Evolutionary conservation across 2,797 vertebrate genomes (phyloP).

Genomic region (Diglossa cyanea): DNA sequence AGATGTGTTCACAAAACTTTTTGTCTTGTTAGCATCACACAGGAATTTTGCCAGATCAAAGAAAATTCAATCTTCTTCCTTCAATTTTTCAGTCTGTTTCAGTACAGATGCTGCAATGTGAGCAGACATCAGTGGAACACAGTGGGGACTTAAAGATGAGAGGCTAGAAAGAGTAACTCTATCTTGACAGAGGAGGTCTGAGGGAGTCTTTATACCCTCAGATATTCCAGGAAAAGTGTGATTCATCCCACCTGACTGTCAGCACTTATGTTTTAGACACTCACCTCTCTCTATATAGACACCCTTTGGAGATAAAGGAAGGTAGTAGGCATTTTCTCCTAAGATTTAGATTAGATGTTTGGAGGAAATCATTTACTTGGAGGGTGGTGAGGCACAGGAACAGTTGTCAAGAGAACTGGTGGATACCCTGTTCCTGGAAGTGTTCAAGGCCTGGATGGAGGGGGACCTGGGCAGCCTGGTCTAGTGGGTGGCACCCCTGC

Average conservation of each 20-base stretch:
- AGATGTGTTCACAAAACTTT: neutral
- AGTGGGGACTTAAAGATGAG: neutral
- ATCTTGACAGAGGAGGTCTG: neutral
- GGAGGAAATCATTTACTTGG: neutral
- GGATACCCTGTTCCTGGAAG: neutral
- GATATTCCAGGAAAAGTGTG: neutral
- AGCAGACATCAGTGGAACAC: neutral
- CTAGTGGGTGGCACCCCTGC: neutral
- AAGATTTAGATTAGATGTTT: neutral
- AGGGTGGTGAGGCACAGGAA: neutral
- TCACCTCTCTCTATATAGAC: neutral
- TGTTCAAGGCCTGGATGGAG: neutral
- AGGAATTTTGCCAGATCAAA: constrained; percentile 24
- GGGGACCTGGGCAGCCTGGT: neutral
- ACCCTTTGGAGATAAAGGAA: neutral
- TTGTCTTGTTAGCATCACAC: neutral
- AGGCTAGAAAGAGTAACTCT: neutral
- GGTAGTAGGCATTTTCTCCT: neutral
- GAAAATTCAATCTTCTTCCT: neutral
- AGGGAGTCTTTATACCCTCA: neutral
- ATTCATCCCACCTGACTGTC: neutral
- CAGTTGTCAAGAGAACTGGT: neutral
- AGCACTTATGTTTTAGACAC: neutral
- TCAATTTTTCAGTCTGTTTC: neutral
- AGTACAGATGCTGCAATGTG: neutral